Evolutionary conservation across 2,888 invertebrate genomes (phyloP), one percentile per base, ranked within the genome.

Genomic region (Aleiodes leptofemur): DNA sequence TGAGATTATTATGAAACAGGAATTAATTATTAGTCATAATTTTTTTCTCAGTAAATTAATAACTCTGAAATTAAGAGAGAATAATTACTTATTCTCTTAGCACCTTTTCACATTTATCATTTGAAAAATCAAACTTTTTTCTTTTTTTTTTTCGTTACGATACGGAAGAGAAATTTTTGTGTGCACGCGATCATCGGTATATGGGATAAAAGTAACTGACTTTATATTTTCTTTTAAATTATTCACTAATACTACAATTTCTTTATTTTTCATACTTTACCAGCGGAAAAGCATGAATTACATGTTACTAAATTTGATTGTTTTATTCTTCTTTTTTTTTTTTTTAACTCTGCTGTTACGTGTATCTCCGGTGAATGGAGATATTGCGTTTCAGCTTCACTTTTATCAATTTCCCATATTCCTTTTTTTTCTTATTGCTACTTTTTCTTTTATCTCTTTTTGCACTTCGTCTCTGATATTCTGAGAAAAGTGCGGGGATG

Each of bases 261-360:
- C 43, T 48, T n/a, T 55, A 55, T 38, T 71, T 48, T 59, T 43
- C 50, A n/a, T 50, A 13, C 53, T 34, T 38, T 56, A 56, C 69
- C 55, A 70, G n/a, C 48, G 68, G 73, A 68, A 73, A 56, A 23
- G 6, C 48, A 13, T 31, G 57, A 73, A 68, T 73, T 73, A 57
- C 53, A 72, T 43, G 13, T 66, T 64, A 13, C 51, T n/a, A 34
- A 64, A 34, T 64, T 64, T 64, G 51, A 53, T 72, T 4, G 14
- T 53, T 13, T n/a, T 38, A 31, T 59, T 38, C 16, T 48, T 23
- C 11, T 5, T 55, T n/a, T 34, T 38, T 34, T 61, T 6, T 13
- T 55, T n/a, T 43, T 43, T 8, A 43, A 3, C 43, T 38, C 8
- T 55, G 6, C 4, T 69, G 43, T 57, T 70, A 69, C 69, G 69